A percentile compares a stretch with the other conserved stretches of the same genome.
Evolutionary conservation across 2,888 invertebrate genomes (phyloP).

Genomic region (Arctia plantaginis): DNA sequence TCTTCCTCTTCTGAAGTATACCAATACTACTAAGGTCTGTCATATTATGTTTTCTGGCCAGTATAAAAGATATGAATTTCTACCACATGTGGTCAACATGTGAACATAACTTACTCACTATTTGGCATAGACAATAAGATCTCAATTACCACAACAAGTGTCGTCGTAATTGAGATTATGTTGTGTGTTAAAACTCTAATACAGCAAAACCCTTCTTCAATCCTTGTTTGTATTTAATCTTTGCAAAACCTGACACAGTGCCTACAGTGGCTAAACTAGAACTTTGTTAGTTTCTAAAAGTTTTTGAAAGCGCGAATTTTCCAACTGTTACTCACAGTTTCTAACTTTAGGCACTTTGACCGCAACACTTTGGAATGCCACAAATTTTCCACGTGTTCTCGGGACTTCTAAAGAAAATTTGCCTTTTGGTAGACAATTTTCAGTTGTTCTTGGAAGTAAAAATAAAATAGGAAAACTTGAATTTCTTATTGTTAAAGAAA

Average conservation of each 20-base stretch:
- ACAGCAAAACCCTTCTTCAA: background rate
- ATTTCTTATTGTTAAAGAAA: slow-evolving; percentile 6
- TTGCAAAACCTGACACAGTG: slow-evolving; percentile 5
- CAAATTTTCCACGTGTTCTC: slow-evolving; percentile 42
- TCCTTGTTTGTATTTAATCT: slow-evolving; percentile 1
- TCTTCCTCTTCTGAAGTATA: too few relatives aligned
- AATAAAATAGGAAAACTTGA: slow-evolving; percentile 9
- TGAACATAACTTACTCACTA: too few relatives aligned
- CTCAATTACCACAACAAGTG: background rate
- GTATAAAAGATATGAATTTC: background rate
- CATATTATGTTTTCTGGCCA: background rate
- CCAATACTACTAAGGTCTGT: too few relatives aligned
- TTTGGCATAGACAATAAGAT: too few relatives aligned
- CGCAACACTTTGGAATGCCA: slow-evolving; percentile 33
- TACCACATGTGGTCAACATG: background rate
- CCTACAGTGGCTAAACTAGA: slow-evolving; percentile 23
- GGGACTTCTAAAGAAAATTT: slow-evolving; percentile 47
- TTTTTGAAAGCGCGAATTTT: slow-evolving; percentile 37
- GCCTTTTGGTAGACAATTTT: slow-evolving; percentile 43
- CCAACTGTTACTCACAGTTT: slow-evolving; percentile 31
- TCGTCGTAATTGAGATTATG: background rate
- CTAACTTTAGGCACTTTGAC: slow-evolving; percentile 43
- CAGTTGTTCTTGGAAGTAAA: slow-evolving; percentile 12
- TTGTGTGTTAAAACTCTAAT: background rate
- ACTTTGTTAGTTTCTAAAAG: slow-evolving; percentile 31